Percentiles rank a stretch among this genome's conserved stretches.
phyloP scores from a whole-genome alignment of 2,113 vertebrate species.

The Saccopteryx leptura region DNA sequence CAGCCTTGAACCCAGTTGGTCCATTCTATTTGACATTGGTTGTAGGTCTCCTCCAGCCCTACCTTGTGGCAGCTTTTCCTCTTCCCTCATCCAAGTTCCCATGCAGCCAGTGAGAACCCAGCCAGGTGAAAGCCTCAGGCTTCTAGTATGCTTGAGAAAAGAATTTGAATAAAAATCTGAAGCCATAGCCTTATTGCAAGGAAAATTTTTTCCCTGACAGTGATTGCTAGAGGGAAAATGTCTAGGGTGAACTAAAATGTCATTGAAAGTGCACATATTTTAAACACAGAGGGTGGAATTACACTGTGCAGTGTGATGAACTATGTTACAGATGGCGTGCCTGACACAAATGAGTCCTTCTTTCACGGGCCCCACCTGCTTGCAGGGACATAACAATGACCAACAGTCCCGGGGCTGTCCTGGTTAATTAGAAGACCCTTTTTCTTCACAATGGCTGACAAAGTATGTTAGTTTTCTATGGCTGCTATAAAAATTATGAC shows the following conservation, averaged over 20 bases:
- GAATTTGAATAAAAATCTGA: slow-evolving; percentile 6
- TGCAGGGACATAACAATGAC: accelerated
- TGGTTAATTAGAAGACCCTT: background rate
- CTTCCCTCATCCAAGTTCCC: background rate
- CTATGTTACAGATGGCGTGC: background rate
- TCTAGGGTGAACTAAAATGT: slow-evolving; percentile 2
- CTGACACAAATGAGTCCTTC: background rate
- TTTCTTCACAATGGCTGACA: background rate
- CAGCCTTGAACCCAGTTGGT: accelerated
- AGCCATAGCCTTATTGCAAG: slow-evolving; percentile 25
- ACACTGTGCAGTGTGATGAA: accelerated
- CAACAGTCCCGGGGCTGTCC: accelerated
- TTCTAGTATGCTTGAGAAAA: background rate
- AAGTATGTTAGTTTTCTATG: background rate
- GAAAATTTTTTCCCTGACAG: slow-evolving; percentile 35
- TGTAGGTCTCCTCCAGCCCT: background rate
- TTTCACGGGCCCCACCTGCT: background rate
- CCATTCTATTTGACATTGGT: background rate
- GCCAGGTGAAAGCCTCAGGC: slow-evolving; percentile 18
- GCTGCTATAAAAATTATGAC: background rate
- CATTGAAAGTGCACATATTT: background rate
- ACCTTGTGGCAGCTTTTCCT: accelerated
- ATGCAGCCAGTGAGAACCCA: background rate
- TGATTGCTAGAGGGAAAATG: slow-evolving; percentile 44
- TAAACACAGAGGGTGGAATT: background rate